These are phyloP conservation scores for Gastrophryne carolinensis DNA, from an alignment of 2,797 vertebrate genomes.

Conservation along the genomic window DNA sequence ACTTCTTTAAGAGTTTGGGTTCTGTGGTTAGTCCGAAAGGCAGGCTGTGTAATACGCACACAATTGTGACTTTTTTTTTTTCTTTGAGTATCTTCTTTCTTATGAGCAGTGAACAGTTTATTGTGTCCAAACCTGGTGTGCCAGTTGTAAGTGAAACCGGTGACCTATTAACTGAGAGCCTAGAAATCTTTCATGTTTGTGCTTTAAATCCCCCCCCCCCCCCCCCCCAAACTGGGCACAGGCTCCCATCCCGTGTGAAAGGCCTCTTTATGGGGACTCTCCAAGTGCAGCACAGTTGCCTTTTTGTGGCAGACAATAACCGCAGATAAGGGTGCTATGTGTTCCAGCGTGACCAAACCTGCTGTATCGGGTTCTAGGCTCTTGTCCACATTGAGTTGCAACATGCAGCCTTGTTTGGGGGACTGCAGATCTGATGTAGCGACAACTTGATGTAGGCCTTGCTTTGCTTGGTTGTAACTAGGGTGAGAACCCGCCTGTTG, in stretches of 20 bases:
- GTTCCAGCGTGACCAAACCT: slow-evolving; percentile 32
- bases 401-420: neutral
- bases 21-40: neutral
- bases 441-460: too few relatives aligned
- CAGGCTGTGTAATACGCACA: neutral
- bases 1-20: neutral
- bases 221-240: neutral
- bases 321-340: slow-evolving; percentile 1
- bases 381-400: slow-evolving; percentile 14
- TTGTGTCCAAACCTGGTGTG: slow-evolving; percentile 21
- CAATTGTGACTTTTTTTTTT: slow-evolving; percentile 8
- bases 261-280: slow-evolving; percentile 45
- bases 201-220: slow-evolving; percentile 19
- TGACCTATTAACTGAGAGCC: slow-evolving; percentile 38
- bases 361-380: slow-evolving; percentile 27
- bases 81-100: neutral
- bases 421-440: neutral
- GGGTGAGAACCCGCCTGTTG: too few relatives aligned
- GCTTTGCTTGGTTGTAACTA: too few relatives aligned
- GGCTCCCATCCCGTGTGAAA: slow-evolving; percentile 22
- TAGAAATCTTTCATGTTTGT: slow-evolving; percentile 41
- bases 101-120: neutral
- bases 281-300: slow-evolving; percentile 35
- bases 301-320: slow-evolving; percentile 46
- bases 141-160: slow-evolving; percentile 35